Evolutionary conservation across 2,888 invertebrate species (phyloP).

Genomic region (Eupeodes latifasciatus): DNA sequence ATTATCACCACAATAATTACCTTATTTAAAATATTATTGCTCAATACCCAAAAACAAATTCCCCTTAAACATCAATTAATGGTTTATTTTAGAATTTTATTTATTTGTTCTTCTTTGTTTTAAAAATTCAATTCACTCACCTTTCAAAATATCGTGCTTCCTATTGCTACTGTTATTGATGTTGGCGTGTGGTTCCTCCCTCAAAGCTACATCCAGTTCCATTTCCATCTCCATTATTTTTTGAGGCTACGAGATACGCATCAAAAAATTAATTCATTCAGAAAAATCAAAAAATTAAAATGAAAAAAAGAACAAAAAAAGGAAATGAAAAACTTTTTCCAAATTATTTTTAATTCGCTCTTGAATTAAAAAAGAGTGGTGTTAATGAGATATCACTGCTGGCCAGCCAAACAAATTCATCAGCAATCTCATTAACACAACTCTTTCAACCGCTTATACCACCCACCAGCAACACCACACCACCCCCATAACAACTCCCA

Average conservation of each 20-base stretch:
- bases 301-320: neutral
- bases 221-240: no score
- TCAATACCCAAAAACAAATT: neutral
- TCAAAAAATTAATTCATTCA: neutral
- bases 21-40: conserved; percentile 23
- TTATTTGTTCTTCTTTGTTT: neutral
- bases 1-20: conserved; percentile 58
- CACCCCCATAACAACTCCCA: neutral
- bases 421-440: conserved; percentile 57
- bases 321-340: conserved; percentile 29
- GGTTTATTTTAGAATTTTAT: conserved; percentile 27
- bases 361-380: conserved; percentile 35
- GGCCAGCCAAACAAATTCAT: conserved; percentile 42
- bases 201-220: neutral
- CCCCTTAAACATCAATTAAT: conserved; percentile 16
- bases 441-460: neutral
- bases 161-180: neutral
- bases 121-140: conserved; percentile 51
- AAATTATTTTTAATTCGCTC: conserved; percentile 58
- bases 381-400: conserved; percentile 50
- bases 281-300: neutral
- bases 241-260: conserved; percentile 30
- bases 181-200: neutral
- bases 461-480: no score
- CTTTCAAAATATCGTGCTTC: conserved; percentile 40